Evolutionary conservation across 2,113 vertebrate species (phyloP).

Genomic region (Tachysurus fulvidraco): DNA sequence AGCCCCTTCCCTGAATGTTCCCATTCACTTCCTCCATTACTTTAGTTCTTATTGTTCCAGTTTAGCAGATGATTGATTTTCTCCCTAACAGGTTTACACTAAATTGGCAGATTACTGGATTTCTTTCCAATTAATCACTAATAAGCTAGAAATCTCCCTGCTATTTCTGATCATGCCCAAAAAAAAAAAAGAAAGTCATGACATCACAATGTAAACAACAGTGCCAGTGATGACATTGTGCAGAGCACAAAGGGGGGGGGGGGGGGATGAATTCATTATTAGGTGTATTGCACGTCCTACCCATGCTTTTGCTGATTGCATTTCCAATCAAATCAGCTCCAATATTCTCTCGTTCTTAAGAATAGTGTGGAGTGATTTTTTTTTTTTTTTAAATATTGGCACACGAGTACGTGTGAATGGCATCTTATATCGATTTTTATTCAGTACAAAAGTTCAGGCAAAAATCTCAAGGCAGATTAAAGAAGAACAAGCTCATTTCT

Average conservation of each 20-base stretch:
- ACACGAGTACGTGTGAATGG: too few relatives aligned
- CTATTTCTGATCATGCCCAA: not conserved
- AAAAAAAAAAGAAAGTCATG: not conserved
- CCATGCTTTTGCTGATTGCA: too few relatives aligned
- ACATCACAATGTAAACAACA: not conserved
- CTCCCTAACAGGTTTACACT: not conserved
- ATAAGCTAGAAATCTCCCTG: not conserved
- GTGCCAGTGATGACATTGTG: not conserved
- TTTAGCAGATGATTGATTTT: not conserved
- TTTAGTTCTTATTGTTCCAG: not conserved
- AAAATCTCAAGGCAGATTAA: too few relatives aligned
- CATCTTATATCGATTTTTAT: too few relatives aligned
- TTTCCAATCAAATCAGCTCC: too few relatives aligned
- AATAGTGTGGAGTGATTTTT: too few relatives aligned
- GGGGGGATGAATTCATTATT: too few relatives aligned
- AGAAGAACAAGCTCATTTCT: too few relatives aligned
- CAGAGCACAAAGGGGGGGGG: not conserved
- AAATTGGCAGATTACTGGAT: not conserved
- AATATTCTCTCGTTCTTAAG: too few relatives aligned
- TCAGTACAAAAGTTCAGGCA: too few relatives aligned
- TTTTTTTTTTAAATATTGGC: too few relatives aligned
- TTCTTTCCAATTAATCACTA: not conserved
- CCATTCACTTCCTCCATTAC: not conserved
- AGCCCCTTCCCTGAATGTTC: not conserved
- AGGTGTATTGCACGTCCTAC: too few relatives aligned